Base-by-base conservation (phyloP, 2,113 vertebrate genomes). In the Helogale parvula region DNA sequence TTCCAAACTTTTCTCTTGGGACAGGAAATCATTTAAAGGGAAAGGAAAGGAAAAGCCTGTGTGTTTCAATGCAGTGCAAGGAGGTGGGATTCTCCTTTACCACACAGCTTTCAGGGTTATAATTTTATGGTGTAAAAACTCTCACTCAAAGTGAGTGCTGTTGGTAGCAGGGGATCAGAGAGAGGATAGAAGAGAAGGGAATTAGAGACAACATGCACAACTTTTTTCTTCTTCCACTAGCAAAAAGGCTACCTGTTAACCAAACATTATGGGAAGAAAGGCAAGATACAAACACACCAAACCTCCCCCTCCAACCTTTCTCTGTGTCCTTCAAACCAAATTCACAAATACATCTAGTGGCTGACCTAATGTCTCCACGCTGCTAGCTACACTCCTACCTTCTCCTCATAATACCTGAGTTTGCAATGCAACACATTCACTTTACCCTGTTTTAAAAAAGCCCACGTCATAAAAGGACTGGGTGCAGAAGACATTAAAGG, bases 391-490 rank as follows among this genome's bases (percentile, higher is more conserved):
- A 80, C 95, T 98, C 98, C 99, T 99, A 99, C 98, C 98, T 98
- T 99, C 98, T 99, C 98, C 96, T 98, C 98, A 96, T 98, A 98
- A 99, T 99, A 99, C 99, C 99, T 99, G 99, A 99, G 98, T 99
- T 99, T 98, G 99, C 98, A 99, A 99, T 97, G 98, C 98, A 99
- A 98, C 98, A 99, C 99, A 99, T 99, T 99, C 99, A 99, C 99
- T 99, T 99, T 99, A 99, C 99, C 99, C 99, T 99, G 99, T 99
- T 99, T 99, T 98, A 98, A 99, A 99, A 99, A 98, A 97, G 92
- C 94, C 99, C 99, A 99, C 98, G 98, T 98, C 99, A 27, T 98
- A 97, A 98, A 98, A 98, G 98, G 99, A 99, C 99, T 99, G 98
- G 99, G 98, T 98, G 98, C 98, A 99, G 99, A 98, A 98, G 98